Percentiles rank a stretch among this genome's conserved stretches.
phyloP scores from a whole-genome alignment of 2,113 vertebrate species.

The Solea solea region DNA sequence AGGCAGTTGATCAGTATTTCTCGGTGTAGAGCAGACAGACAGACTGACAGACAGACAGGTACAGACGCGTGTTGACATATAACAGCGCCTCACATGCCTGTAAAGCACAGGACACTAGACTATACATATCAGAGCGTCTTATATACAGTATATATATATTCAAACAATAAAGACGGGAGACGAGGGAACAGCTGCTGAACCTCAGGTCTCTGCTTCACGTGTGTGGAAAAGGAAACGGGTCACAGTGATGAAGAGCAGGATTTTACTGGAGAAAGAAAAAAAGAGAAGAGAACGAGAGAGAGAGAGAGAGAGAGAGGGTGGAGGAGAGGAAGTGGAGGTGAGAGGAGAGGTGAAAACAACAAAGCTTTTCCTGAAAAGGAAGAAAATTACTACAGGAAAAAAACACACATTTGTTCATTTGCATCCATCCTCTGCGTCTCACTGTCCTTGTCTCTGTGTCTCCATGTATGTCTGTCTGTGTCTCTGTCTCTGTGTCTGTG shows the following conservation, averaged over 20 bases:
- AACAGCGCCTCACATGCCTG: constrained; percentile 21
- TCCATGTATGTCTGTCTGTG: too few species aligned
- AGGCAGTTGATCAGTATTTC: too few species aligned
- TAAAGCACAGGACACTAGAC: constrained; percentile 39
- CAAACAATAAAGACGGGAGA: constrained; percentile 30
- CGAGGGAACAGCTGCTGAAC: constrained; percentile 3
- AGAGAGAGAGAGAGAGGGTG: neutral
- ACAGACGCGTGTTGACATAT: constrained; percentile 12
- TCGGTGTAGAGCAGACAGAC: neutral
- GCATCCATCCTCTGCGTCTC: too few species aligned
- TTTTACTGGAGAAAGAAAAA: neutral
- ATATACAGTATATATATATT: constrained; percentile 38
- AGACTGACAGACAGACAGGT: constrained; percentile 10
- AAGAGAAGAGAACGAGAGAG: too few species aligned
- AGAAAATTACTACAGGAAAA: constrained; percentile 2
- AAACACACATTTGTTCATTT: constrained; percentile 7
- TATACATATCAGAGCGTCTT: constrained; percentile 56
- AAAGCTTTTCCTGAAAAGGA: neutral
- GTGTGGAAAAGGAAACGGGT: constrained; percentile 29
- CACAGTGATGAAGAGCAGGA: constrained; percentile 23
- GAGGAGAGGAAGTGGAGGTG: neutral
- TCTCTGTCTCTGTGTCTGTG: too few species aligned
- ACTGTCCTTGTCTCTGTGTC: neutral
- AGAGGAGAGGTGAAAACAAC: neutral
- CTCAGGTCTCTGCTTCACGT: constrained; percentile 1